phyloP scores from a whole-genome alignment of 1,140 invertebrate species.

The Streblospio benedicti region DNA sequence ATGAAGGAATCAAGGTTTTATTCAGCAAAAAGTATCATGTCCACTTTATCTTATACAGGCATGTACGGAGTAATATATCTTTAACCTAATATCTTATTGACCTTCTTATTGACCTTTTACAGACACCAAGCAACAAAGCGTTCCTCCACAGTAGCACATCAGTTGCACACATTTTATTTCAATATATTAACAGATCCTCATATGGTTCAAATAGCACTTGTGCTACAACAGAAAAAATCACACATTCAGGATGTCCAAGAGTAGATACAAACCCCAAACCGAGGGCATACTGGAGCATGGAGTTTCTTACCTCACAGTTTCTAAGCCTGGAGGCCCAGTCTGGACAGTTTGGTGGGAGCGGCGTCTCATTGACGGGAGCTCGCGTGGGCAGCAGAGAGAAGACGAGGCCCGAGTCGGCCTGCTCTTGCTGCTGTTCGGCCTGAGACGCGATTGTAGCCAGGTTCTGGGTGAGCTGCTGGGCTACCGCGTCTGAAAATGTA shows the following conservation, averaged over 20 bases:
- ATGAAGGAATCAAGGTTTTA: background rate
- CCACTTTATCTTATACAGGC: too few relatives aligned
- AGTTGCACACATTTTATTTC: background rate
- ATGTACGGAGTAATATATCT: background rate
- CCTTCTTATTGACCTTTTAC: background rate
- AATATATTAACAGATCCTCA: background rate
- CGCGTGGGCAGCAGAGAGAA: background rate
- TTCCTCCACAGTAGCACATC: background rate
- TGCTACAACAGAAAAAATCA: background rate
- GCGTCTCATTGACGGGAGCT: background rate
- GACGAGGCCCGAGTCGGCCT: background rate
- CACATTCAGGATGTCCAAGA: background rate
- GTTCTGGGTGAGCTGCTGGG: background rate
- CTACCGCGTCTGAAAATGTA: background rate
- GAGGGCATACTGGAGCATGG: background rate
- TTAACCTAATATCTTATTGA: background rate
- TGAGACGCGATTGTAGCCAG: background rate
- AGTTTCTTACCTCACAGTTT: conserved; percentile 36
- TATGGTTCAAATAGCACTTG: background rate
- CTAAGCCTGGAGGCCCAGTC: conserved; percentile 36
- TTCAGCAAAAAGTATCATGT: background rate
- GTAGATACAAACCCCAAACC: background rate
- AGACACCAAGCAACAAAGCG: background rate
- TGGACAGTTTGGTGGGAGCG: conserved; percentile 31
- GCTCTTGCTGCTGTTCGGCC: too few relatives aligned